phyloP scores from a whole-genome alignment of 2,797 vertebrate genomes.

The Synaphobranchus kaupii region DNA sequence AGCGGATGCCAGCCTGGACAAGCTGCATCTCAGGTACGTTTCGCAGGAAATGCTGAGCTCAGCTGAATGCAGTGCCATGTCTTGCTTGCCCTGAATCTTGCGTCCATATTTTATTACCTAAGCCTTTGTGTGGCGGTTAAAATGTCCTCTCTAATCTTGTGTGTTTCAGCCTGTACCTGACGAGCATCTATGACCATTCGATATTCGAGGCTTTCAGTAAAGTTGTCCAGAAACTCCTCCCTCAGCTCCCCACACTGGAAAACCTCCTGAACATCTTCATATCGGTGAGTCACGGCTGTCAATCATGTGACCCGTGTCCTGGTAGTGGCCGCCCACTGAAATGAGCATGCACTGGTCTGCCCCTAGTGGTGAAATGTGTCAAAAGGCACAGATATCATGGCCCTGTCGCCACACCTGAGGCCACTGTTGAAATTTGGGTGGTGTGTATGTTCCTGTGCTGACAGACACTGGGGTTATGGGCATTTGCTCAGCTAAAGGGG shows the following conservation, averaged over 20 bases:
- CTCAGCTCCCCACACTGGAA: conserved; percentile 96
- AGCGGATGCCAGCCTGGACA: conserved; percentile 95
- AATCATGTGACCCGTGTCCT: neutral
- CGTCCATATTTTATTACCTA: no score
- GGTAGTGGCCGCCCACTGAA: neutral
- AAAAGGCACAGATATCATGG: neutral
- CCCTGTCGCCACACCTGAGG: neutral
- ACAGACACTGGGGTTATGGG: neutral
- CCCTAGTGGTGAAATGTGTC: neutral
- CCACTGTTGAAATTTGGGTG: neutral
- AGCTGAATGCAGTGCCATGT: conserved; percentile 63
- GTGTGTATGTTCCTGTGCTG: neutral
- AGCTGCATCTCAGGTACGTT: conserved; percentile 93
- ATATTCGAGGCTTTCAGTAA: conserved; percentile 99
- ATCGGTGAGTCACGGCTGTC: conserved; percentile 80
- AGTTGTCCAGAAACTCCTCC: conserved; percentile 99
- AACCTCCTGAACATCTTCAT: conserved; percentile 99
- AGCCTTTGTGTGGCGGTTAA: neutral
- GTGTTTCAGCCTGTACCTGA: conserved; percentile 25
- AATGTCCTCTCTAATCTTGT: conserved; percentile 12
- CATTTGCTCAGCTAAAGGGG: neutral
- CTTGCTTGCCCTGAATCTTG: neutral
- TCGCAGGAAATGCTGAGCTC: neutral
- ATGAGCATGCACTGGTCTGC: neutral
- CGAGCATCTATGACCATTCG: conserved; percentile 98